These are phyloP conservation scores for Agrochola lychnidis DNA, from an alignment of 2,888 invertebrate genomes.

Conservation along the genomic window DNA sequence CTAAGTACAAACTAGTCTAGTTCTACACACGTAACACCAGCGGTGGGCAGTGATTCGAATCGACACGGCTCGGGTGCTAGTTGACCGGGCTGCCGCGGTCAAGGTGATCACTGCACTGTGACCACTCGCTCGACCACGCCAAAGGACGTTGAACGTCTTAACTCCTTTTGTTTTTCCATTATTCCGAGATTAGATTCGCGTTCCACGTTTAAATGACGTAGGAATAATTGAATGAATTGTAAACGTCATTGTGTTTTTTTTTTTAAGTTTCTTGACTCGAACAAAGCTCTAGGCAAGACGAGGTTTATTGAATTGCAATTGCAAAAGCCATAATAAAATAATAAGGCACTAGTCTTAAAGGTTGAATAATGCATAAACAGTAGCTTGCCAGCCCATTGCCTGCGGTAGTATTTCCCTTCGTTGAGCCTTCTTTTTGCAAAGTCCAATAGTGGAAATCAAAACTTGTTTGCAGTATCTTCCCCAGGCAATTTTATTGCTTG, in stretches of 20 bases:
- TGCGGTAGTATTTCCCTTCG: conserved; percentile 34
- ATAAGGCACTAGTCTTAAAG: conserved; percentile 42
- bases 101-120: conserved; percentile 76
- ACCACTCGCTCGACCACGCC: conserved; percentile 64
- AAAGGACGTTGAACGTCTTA: conserved; percentile 63
- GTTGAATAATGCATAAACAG: conserved; percentile 61
- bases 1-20: conserved; percentile 45
- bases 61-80: conserved; percentile 61
- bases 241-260: conserved; percentile 33
- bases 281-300: conserved; percentile 7
- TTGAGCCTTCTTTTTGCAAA: conserved; percentile 32
- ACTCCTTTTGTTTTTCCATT: conserved; percentile 53
- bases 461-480: conserved; percentile 29
- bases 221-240: conserved; percentile 50
- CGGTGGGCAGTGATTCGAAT: conserved; percentile 70
- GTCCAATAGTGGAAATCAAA: conserved; percentile 22
- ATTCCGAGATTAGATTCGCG: conserved; percentile 49
- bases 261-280: conserved; percentile 6
- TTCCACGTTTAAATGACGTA: conserved; percentile 50
- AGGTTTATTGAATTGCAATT: conserved; percentile 47
- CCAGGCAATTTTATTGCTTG: neutral
- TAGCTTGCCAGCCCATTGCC: conserved; percentile 42
- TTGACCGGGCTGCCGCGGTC: conserved; percentile 76
- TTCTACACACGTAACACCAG: conserved; percentile 68
- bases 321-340: conserved; percentile 26